Evolutionary conservation across 23 tunicate genomes (phyloP), one percentile per base, ranked within the genome.

Genomic region (Styela clava): DNA sequence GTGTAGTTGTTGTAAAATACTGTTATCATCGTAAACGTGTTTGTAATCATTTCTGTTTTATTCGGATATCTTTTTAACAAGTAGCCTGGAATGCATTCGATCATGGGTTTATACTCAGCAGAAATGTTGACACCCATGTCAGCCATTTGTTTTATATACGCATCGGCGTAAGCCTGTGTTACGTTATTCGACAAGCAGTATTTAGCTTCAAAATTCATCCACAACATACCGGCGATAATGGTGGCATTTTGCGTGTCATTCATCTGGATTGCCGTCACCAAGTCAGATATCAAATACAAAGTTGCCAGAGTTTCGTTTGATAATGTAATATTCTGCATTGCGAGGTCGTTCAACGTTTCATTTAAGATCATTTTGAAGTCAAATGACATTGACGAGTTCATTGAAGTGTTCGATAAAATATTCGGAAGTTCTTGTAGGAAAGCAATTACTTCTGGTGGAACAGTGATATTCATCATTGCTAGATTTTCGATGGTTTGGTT

Each of bases 81-180:
- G 37, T 71, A 71, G 3, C 77, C 77, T 16, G 77, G 77, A 27
- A 71, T 30, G 35, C 77, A 71, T 71, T 71, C 77, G 34, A 71
- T 28, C 24, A 28, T 28, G 3, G 35, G 77, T 32, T 71, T 22
- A 16, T 71, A 71, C 16, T 71, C 35, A 3, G 77, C 35, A 26
- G 34, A 27, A 31, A 71, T 22, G 37, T 26, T 34, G 3, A 32
- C 35, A 3, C 77, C 77, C 35, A 19, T 71, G 24, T 71, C 77
- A 21, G 34, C 34, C 77, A 30, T 30, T 21, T 71, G 35, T 3
- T 71, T 71, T 3, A 28, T 16, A 22, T 19, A 71, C 2, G 77
- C 77, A 5, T 71, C 37, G 16, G 77, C 77, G 16, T 71, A 71
- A 16, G 77, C 77, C 16, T 32, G 34, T 2, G 77, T 71, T 21